Percentiles rank a stretch among this genome's conserved stretches.
phyloP scores from a whole-genome alignment of 1,140 invertebrate species.

The Centruroides sculpturatus region DNA sequence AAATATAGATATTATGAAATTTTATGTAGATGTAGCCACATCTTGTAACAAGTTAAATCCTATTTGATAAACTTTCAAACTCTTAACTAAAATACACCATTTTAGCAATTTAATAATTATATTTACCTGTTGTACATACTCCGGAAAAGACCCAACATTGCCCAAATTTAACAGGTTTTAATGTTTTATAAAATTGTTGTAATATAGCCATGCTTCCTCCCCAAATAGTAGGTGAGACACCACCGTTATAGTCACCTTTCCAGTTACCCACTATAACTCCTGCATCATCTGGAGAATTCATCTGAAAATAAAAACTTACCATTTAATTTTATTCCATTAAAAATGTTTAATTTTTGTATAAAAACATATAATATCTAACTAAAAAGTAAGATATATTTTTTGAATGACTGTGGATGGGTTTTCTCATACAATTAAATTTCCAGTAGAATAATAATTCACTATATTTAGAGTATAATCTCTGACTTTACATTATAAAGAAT shows the following conservation, averaged over 20 bases:
- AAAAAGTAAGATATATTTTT: no score
- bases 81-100: neutral
- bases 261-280: slow-evolving; percentile 53
- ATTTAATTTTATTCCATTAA: no score
- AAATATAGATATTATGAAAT: neutral
- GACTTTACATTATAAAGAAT: no score
- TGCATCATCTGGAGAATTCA: slow-evolving; percentile 52
- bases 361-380: no score
- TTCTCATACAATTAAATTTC: no score
- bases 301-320: slow-evolving; percentile 24
- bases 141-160: slow-evolving; percentile 68
- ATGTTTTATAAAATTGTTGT: slow-evolving; percentile 41
- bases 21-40: no score
- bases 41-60: no score
- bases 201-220: slow-evolving; percentile 47
- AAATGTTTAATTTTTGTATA: no score
- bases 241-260: slow-evolving; percentile 54
- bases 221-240: slow-evolving; percentile 47
- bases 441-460: no score
- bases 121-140: slow-evolving; percentile 45
- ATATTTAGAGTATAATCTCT: no score
- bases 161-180: slow-evolving; percentile 48
- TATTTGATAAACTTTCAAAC: no score
- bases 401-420: no score
- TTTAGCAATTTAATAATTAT: neutral